Evolutionary conservation across 2,797 vertebrate genomes (phyloP).

Genomic region (Furcifer pardalis): DNA sequence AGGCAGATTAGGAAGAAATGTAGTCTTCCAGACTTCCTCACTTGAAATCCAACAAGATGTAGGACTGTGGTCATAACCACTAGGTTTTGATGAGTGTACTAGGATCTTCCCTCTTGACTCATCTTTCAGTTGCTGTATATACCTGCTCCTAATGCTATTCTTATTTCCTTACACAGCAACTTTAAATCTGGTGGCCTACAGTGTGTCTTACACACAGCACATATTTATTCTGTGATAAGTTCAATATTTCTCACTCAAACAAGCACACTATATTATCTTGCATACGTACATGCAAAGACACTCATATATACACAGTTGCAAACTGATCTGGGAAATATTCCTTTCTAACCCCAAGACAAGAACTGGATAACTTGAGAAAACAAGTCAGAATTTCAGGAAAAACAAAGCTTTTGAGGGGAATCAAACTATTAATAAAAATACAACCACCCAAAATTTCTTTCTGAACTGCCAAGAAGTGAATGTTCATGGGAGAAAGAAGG

Average conservation of each 20-base stretch:
- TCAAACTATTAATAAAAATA: slow-evolving; percentile 81
- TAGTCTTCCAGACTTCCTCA: neutral
- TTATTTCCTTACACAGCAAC: neutral
- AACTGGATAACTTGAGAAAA: slow-evolving; percentile 77
- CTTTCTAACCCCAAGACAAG: slow-evolving; percentile 58
- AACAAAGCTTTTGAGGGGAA: slow-evolving; percentile 72
- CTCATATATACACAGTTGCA: neutral
- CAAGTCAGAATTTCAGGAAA: slow-evolving; percentile 78
- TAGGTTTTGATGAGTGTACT: neutral
- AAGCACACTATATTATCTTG: neutral
- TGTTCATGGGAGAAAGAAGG: slow-evolving; percentile 61
- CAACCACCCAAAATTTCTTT: slow-evolving; percentile 80
- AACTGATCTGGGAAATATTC: neutral
- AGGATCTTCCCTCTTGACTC: neutral
- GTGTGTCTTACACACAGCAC: neutral
- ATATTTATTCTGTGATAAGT: neutral
- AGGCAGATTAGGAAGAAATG: neutral
- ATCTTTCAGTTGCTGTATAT: neutral
- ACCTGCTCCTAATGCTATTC: neutral
- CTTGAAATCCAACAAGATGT: neutral
- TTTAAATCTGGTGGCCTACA: neutral
- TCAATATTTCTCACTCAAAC: neutral
- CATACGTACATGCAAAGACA: neutral
- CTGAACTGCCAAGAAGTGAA: slow-evolving; percentile 81
- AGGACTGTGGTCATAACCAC: neutral